Percentiles rank a stretch among this genome's conserved stretches.
Conservation (phyloP, 2,888 invertebrate genomes). For the Campoletis raptor region DNA sequence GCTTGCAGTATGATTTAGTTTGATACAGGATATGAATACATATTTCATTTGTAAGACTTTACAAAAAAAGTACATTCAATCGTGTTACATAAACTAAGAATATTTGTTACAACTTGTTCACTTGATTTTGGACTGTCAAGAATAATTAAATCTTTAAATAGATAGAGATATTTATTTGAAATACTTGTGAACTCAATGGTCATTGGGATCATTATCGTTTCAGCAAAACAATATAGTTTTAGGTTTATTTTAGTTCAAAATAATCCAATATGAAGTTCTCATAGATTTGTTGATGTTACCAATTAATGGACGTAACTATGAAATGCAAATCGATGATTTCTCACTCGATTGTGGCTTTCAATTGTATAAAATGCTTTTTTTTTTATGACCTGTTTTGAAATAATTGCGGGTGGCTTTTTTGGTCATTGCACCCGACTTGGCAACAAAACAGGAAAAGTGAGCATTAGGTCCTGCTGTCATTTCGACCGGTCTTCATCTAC, state of each 20-base stretch:
- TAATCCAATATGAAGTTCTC: neutral
- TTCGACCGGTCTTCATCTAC: neutral
- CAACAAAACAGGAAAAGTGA: slow-evolving; percentile 1
- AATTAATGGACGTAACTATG: neutral
- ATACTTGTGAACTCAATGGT: neutral
- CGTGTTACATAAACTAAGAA: neutral
- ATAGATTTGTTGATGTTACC: neutral
- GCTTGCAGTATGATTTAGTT: too few species aligned
- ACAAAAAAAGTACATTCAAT: neutral
- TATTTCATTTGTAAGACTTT: neutral
- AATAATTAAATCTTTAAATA: neutral
- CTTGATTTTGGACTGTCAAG: neutral
- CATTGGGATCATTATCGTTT: neutral
- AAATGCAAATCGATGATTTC: neutral
- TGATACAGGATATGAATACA: neutral
- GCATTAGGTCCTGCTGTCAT: neutral
- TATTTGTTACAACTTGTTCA: neutral
- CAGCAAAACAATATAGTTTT: neutral
- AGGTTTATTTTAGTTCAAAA: neutral
- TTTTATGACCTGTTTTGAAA: neutral
- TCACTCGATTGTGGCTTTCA: neutral
- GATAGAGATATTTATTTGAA: neutral
- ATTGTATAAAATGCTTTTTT: neutral
- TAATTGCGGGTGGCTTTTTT: neutral
- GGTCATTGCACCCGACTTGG: neutral